Conservation (phyloP, 2,113 vertebrate species). For the Herpetotheres cachinnans region DNA sequence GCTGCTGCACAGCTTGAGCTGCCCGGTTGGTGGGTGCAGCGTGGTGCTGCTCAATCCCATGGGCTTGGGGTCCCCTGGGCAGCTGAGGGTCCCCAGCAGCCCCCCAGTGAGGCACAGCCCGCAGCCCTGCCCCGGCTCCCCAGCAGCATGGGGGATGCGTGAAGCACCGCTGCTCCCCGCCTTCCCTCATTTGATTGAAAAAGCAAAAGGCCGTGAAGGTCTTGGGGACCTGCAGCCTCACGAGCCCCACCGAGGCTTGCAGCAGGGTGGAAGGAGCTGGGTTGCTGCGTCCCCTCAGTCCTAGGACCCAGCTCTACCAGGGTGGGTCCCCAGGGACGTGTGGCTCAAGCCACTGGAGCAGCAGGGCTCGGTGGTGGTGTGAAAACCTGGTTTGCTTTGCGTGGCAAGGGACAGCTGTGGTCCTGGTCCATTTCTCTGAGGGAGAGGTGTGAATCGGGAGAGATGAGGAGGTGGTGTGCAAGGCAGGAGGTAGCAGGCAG, state of each 20-base stretch:
- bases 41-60: not conserved
- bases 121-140: not conserved
- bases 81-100: rapidly evolving
- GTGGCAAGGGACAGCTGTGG: rapidly evolving
- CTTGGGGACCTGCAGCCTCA: rapidly evolving
- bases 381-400: not conserved
- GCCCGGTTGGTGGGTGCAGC: not conserved
- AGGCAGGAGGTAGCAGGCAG: not conserved
- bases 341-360: rapidly evolving
- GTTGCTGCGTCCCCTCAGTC: rapidly evolving
- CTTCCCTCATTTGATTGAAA: not conserved
- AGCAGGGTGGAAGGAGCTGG: not conserved
- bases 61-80: not conserved
- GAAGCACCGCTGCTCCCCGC: not conserved
- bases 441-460: not conserved
- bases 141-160: rapidly evolving
- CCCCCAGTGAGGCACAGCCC: not conserved
- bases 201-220: rapidly evolving
- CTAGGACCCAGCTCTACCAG: rapidly evolving
- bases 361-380: rapidly evolving
- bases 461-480: no score
- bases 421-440: not conserved
- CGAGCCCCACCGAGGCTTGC: rapidly evolving
- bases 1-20: not conserved
- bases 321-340: rapidly evolving